These are phyloP conservation scores for Leptinotarsa juncta DNA, from an alignment of 2,888 invertebrate genomes.

Conservation along the genomic window DNA sequence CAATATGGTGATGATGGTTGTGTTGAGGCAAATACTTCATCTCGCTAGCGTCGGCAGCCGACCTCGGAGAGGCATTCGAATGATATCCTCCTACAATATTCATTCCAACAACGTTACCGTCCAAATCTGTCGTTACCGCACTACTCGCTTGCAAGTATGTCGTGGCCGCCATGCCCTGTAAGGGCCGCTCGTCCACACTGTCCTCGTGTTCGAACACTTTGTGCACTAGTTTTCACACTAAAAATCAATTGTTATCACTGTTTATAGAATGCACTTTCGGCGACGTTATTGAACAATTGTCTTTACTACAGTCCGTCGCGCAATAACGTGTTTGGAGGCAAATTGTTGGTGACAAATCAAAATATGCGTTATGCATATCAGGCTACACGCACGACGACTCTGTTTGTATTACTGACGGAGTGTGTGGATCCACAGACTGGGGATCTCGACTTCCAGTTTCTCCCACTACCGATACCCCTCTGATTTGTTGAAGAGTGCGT, in stretches of 20 bases:
- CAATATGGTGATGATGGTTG: conserved; percentile 79
- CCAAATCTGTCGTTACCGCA: conserved; percentile 77
- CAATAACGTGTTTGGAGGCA: conserved; percentile 39
- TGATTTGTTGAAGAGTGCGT: conserved; percentile 57
- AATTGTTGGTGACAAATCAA: conserved; percentile 35
- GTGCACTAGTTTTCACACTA: conserved; percentile 46
- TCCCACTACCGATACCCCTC: conserved; percentile 59
- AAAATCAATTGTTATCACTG: conserved; percentile 9
- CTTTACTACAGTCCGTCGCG: conserved; percentile 41
- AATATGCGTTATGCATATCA: conserved; percentile 70
- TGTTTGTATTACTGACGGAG: conserved; percentile 73
- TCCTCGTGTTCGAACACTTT: conserved; percentile 62
- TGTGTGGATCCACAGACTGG: conserved; percentile 57
- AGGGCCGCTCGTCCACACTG: conserved; percentile 70
- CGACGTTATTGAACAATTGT: conserved; percentile 34
- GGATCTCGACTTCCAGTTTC: conserved; percentile 45
- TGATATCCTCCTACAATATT: conserved; percentile 83
- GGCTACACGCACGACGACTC: conserved; percentile 67
- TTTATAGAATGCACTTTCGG: conserved; percentile 35
- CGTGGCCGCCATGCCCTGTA: conserved; percentile 91
- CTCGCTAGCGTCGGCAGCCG: conserved; percentile 88
- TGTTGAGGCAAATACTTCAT: conserved; percentile 95
- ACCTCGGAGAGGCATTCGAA: conserved; percentile 84
- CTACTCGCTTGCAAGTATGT: conserved; percentile 89
- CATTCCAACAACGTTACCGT: conserved; percentile 79